Conservation (phyloP, 2,113 vertebrate species). For the Barbus barbus region DNA sequence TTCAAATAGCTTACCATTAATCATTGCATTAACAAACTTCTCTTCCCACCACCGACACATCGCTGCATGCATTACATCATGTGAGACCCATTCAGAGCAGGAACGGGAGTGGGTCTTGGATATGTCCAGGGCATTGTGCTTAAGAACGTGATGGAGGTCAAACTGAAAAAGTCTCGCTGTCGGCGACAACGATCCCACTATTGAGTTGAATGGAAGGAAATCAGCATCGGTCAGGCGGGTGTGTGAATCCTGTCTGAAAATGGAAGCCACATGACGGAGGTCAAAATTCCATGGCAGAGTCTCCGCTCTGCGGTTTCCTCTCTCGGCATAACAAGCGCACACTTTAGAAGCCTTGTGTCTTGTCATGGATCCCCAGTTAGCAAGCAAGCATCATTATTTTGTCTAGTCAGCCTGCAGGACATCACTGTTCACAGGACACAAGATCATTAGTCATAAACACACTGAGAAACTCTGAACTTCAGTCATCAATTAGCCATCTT, state of each 20-base stretch:
- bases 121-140: constrained; percentile 26
- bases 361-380: constrained; percentile 3
- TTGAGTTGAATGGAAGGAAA: constrained; percentile 49
- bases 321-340: background rate
- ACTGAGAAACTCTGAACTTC: background rate
- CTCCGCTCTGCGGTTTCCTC: background rate
- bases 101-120: background rate
- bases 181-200: background rate
- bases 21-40: constrained; percentile 34
- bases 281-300: constrained; percentile 34
- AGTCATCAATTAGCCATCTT: constrained; percentile 25
- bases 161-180: background rate
- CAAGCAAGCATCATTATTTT: background rate
- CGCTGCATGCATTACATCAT: constrained; percentile 9
- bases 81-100: background rate
- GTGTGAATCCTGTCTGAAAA: background rate
- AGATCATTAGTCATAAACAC: constrained; percentile 31
- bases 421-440: constrained; percentile 19
- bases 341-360: constrained; percentile 9
- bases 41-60: background rate
- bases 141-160: background rate
- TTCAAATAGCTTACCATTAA: constrained; percentile 33
- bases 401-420: constrained; percentile 21
- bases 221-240: background rate
- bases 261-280: constrained; percentile 27